These are phyloP conservation scores for Aphidius gifuensis DNA, from an alignment of 1,140 invertebrate species.

Conservation along the genomic window DNA sequence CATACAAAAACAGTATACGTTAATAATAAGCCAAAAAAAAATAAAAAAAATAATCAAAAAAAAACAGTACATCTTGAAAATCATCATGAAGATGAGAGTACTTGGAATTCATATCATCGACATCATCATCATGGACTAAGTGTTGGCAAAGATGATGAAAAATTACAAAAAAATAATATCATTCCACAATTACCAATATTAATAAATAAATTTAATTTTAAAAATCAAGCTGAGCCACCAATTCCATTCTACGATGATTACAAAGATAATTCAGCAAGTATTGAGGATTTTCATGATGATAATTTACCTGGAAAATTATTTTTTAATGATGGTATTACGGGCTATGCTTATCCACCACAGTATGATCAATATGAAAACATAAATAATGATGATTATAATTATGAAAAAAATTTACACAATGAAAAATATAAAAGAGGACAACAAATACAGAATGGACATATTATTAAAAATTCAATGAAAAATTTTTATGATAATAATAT, in stretches of 20 bases:
- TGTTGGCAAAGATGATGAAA: not conserved
- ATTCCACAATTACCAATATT: not conserved
- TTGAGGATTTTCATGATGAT: conserved; percentile 4
- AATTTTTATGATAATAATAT: conserved; percentile 42
- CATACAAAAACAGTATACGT: conserved; percentile 60
- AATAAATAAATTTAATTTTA: not conserved
- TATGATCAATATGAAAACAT: conserved; percentile 30
- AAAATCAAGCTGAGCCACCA: conserved; percentile 19
- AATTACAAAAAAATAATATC: not conserved
- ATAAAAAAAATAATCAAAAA: conserved; percentile 17
- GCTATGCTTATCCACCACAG: conserved; percentile 40
- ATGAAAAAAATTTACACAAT: conserved; percentile 35
- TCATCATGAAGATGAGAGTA: conserved; percentile 49
- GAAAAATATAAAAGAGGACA: conserved; percentile 36
- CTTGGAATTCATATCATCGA: conserved; percentile 37
- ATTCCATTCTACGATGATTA: conserved; percentile 32
- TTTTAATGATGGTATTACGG: conserved; percentile 21
- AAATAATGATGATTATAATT: conserved; percentile 36
- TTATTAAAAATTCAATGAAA: conserved; percentile 36
- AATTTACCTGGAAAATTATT: not conserved
- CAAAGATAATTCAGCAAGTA: not conserved
- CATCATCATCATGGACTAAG: conserved; percentile 24
- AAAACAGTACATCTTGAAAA: conserved; percentile 53
- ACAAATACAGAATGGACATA: conserved; percentile 32
- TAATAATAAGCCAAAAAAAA: conserved; percentile 42